These are phyloP conservation scores for Tetragonisca angustula DNA, from an alignment of 2,888 invertebrate species.

Conservation along the genomic window DNA sequence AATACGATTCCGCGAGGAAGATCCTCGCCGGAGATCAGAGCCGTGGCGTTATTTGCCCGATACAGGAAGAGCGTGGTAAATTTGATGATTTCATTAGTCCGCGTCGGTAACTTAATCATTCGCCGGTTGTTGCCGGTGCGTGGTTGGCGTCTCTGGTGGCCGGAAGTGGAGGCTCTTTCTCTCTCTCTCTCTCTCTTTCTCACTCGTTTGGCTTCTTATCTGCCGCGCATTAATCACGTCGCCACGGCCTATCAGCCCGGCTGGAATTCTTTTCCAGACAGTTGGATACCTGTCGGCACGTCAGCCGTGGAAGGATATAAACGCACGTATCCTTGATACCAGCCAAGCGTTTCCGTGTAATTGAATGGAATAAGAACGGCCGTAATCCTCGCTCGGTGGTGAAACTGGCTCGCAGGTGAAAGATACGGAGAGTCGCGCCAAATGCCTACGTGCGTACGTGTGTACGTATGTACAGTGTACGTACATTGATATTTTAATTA, in stretches of 20 bases:
- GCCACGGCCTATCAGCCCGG: constrained; percentile 39
- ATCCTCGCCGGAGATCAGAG: constrained; percentile 38
- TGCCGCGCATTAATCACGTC: constrained; percentile 66
- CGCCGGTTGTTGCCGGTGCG: constrained; percentile 49
- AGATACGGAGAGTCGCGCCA: constrained; percentile 33
- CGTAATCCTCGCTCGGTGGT: constrained; percentile 31
- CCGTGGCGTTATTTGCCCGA: constrained; percentile 39
- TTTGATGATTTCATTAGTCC: constrained; percentile 71
- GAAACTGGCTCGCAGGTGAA: constrained; percentile 12
- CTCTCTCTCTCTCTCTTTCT: too few relatives aligned
- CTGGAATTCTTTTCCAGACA: constrained; percentile 60
- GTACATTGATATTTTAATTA: constrained; percentile 37
- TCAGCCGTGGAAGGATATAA: constrained; percentile 58
- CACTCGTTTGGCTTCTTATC: constrained; percentile 57
- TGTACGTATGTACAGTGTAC: not conserved
- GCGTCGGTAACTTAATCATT: constrained; percentile 68
- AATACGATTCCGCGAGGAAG: constrained; percentile 49
- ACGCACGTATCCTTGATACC: constrained; percentile 50
- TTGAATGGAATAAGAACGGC: constrained; percentile 57
- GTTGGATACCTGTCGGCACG: constrained; percentile 65
- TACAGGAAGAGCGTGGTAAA: constrained; percentile 56
- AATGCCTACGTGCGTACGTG: not conserved
- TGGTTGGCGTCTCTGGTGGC: constrained; percentile 43
- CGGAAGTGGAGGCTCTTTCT: constrained; percentile 54
- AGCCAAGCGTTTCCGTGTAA: constrained; percentile 50